Evolutionary conservation across 2,797 vertebrate species (phyloP).

Genomic region (Alcedo atthis): DNA sequence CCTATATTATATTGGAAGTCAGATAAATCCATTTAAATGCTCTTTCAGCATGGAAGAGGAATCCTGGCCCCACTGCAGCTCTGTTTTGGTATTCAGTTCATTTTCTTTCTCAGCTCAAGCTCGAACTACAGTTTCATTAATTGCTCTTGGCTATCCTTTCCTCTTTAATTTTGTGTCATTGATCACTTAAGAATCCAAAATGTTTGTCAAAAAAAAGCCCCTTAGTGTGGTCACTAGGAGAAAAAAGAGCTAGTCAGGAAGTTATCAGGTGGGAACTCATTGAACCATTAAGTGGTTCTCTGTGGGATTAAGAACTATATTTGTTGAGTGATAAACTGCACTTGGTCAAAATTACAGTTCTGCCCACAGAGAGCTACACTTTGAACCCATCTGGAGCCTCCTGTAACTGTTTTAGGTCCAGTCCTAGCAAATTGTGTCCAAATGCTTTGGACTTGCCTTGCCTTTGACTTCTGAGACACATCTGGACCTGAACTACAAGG

Average conservation of each 20-base stretch:
- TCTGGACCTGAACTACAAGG: neutral
- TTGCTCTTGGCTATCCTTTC: neutral
- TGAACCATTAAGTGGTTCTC: neutral
- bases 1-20: neutral
- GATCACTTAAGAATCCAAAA: neutral
- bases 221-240: neutral
- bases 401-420: neutral
- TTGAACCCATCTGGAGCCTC: neutral
- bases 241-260: neutral
- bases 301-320: neutral
- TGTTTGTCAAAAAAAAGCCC: neutral
- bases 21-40: slow-evolving; percentile 36
- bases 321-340: neutral
- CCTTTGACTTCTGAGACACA: neutral
- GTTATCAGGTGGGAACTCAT: neutral
- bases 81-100: neutral
- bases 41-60: neutral
- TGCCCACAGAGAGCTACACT: neutral
- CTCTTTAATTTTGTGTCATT: neutral
- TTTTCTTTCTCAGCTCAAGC: neutral
- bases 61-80: neutral
- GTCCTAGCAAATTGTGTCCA: neutral
- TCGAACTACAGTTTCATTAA: neutral
- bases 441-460: neutral
- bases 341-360: neutral